phyloP scores from a whole-genome alignment of 1,140 invertebrate genomes.

The Parasteatoda tepidariorum region DNA sequence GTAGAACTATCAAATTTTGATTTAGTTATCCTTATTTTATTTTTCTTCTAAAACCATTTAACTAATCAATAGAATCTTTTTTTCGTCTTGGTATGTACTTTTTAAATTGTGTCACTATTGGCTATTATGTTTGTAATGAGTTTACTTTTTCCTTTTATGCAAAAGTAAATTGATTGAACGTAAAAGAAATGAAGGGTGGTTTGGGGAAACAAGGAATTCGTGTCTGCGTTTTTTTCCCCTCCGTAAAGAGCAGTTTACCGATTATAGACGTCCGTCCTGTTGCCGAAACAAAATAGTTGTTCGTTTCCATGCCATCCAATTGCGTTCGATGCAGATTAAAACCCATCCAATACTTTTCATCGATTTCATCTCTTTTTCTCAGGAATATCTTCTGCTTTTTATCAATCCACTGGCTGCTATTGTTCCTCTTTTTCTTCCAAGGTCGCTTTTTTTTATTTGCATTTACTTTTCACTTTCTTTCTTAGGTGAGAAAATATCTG shows the following conservation, averaged over 20 bases:
- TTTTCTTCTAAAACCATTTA: too few relatives aligned
- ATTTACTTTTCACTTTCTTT: too few relatives aligned
- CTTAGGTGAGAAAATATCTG: too few relatives aligned
- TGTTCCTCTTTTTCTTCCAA: too few relatives aligned
- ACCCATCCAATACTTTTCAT: conserved; percentile 12
- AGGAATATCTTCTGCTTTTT: too few relatives aligned
- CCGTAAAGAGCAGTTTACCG: background rate
- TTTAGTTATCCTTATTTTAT: too few relatives aligned
- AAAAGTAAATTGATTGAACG: background rate
- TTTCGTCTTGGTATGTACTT: too few relatives aligned
- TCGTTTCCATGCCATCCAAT: conserved; percentile 17
- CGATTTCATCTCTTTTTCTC: background rate
- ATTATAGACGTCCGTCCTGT: background rate
- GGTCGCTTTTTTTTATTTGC: too few relatives aligned
- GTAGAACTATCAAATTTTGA: too few relatives aligned
- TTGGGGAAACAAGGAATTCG: background rate
- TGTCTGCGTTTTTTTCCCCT: background rate
- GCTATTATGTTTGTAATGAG: background rate
- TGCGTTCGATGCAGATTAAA: conserved; percentile 33
- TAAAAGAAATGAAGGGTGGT: background rate
- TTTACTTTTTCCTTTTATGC: background rate
- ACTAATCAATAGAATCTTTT: too few relatives aligned
- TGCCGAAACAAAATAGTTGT: background rate
- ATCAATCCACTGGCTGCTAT: background rate
- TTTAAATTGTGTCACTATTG: too few relatives aligned